Evolutionary conservation across 2,888 invertebrate species (phyloP).

Genomic region (Mechanitis mazaeus): DNA sequence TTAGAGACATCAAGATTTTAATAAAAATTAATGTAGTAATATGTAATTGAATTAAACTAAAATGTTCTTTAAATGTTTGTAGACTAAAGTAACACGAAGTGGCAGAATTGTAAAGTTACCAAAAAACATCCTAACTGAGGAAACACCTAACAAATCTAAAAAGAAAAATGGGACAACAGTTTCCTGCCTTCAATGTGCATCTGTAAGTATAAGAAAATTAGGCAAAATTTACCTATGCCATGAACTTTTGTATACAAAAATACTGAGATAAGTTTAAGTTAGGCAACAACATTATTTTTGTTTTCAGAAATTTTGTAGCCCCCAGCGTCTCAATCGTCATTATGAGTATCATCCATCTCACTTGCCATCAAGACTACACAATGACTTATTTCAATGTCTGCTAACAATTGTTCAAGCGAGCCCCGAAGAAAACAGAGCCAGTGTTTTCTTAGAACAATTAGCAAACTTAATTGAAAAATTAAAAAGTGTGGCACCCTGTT

Average conservation of each 20-base stretch:
- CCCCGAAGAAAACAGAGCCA: conserved; percentile 48
- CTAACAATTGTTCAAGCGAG: conserved; percentile 57
- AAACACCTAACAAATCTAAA: conserved; percentile 48
- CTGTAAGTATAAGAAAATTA: conserved; percentile 42
- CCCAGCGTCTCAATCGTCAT: conserved; percentile 63
- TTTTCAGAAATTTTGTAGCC: conserved; percentile 58
- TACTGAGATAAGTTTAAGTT: no score
- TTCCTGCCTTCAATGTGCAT: conserved; percentile 57
- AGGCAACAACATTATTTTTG: background rate
- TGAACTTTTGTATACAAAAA: no score
- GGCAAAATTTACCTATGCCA: no score
- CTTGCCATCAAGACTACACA: conserved; percentile 56
- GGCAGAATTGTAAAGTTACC: conserved; percentile 63
- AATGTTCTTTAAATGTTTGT: conserved; percentile 23
- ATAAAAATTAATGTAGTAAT: no score
- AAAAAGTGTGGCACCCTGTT: conserved; percentile 55
- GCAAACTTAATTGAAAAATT: conserved; percentile 59
- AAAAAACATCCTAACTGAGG: conserved; percentile 49
- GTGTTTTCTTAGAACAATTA: conserved; percentile 61
- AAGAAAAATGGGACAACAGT: conserved; percentile 47
- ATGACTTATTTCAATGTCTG: conserved; percentile 62
- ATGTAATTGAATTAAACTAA: background rate
- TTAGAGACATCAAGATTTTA: no score
- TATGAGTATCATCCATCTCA: conserved; percentile 63
- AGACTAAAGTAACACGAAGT: conserved; percentile 63